Evolutionary conservation across 2,113 vertebrate genomes (phyloP), one percentile per base, ranked within the genome.

Genomic region (Mohoua ochrocephala): DNA sequence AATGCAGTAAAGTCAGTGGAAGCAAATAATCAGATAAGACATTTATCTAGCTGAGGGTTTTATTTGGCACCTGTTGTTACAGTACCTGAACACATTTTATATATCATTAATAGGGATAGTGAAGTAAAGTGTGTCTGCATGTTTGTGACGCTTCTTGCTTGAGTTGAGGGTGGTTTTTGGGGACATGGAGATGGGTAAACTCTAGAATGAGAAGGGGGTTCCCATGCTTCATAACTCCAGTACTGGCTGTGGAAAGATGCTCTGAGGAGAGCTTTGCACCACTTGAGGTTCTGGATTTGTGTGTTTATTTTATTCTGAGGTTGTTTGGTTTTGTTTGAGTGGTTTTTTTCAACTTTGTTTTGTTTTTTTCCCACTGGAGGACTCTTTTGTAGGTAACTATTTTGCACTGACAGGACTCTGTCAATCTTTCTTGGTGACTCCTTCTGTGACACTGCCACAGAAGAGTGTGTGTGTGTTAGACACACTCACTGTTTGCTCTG

Each of bases 141-240:
- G 24, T 79, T 88, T 76, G 23, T 89, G 63, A 28, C 6, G 9
- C 63, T 42, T 88, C 41, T 61, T 79, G 22, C 26, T 37, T 33
- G 42, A 71, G 16, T 28, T 89, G 57, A 57, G 57, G 35, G 33
- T 17, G 8, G 7, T 24, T 37, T 74, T 60, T 17, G 6, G 20
- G 24, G 4, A 17, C 31, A 53, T 0, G 1, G 37, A 20, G 27
- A 56, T 9, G 6, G 7, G 12, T 70, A 9, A 70, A 52, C 18
- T 59, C 3, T 67, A 37, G 54, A 81, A 37, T 45, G 22, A 74
- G 60, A 45, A 37, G 3, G 6, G 8, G 1, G 10, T 60, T 78
- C 24, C 6, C 2, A 1, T 47, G 42, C 20, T 44, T 70, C 42
- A 0, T 50, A 47, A 39, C 21, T 74, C 18, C 16, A 54, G 16